phyloP scores from a whole-genome alignment of 2,797 vertebrate genomes.

The Acanthurus leucopareius region DNA sequence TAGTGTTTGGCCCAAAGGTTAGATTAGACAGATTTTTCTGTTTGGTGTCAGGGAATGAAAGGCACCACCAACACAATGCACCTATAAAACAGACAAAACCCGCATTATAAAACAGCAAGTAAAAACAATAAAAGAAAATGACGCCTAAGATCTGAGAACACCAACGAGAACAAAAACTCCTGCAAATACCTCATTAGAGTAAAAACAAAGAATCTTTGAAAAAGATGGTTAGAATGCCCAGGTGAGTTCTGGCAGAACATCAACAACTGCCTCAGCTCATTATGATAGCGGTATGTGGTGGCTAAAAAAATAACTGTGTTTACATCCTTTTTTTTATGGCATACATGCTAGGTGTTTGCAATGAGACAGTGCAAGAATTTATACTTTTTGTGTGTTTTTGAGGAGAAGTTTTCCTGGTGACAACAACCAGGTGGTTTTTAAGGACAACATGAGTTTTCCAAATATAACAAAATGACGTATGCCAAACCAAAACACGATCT shows the following conservation, averaged over 20 bases:
- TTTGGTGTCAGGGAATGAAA: conserved; percentile 41
- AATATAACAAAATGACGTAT: too few relatives aligned
- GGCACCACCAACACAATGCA: conserved; percentile 21
- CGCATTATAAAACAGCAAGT: conserved; percentile 1
- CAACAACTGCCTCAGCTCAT: neutral
- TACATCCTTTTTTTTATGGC: too few relatives aligned
- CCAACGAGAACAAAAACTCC: neutral
- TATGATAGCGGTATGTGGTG: neutral
- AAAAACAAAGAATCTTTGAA: conserved; percentile 8
- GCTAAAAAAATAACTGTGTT: too few relatives aligned
- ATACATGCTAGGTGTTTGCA: too few relatives aligned
- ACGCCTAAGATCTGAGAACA: conserved; percentile 1
- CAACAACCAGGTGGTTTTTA: too few relatives aligned
- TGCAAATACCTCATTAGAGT: conserved; percentile 1
- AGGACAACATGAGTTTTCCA: too few relatives aligned
- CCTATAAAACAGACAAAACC: conserved; percentile 13
- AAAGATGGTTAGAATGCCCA: conserved; percentile 8
- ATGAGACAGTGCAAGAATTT: too few relatives aligned
- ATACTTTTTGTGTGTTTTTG: too few relatives aligned
- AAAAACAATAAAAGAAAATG: conserved; percentile 14
- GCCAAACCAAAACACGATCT: too few relatives aligned
- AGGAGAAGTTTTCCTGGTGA: too few relatives aligned
- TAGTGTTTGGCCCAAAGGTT: conserved; percentile 61
- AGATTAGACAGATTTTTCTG: conserved; percentile 51
- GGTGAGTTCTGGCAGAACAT: conserved; percentile 6